Conservation (phyloP, 2,797 vertebrate species). For the Fundulus diaphanus region DNA sequence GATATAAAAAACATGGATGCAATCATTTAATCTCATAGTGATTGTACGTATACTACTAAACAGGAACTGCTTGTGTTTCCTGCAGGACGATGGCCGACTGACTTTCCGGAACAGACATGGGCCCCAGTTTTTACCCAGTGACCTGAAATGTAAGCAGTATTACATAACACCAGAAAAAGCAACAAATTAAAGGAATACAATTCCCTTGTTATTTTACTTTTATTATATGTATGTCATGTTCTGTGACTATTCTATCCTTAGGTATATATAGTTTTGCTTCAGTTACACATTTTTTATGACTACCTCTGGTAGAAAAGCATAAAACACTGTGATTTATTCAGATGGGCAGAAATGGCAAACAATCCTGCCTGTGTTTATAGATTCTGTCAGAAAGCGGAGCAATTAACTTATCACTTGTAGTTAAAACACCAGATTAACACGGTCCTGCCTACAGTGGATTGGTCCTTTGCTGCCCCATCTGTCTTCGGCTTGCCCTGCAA, state of each 20-base stretch:
- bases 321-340: background rate
- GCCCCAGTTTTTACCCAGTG: too few relatives aligned
- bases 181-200: background rate
- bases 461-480: conserved; percentile 72
- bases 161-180: background rate
- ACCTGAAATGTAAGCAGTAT: too few relatives aligned
- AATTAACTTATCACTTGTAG: conserved; percentile 55
- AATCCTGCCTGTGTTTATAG: conserved; percentile 9
- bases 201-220: background rate
- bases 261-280: background rate
- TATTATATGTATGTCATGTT: background rate
- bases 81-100: too few relatives aligned
- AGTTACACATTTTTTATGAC: background rate
- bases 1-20: too few relatives aligned
- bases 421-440: conserved; percentile 73
- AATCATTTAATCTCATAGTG: too few relatives aligned
- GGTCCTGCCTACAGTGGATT: conserved; percentile 55
- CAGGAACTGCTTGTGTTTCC: too few relatives aligned
- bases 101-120: too few relatives aligned
- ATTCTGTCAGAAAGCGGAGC: conserved; percentile 31
- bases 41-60: too few relatives aligned
- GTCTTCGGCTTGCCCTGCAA: conserved; percentile 69
- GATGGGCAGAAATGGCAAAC: background rate
- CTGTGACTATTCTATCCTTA: background rate
- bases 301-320: background rate